A percentile compares a stretch with the other conserved stretches of the same genome.
Conservation (phyloP, 1,140 invertebrate genomes). For the Spodoptera litura region DNA sequence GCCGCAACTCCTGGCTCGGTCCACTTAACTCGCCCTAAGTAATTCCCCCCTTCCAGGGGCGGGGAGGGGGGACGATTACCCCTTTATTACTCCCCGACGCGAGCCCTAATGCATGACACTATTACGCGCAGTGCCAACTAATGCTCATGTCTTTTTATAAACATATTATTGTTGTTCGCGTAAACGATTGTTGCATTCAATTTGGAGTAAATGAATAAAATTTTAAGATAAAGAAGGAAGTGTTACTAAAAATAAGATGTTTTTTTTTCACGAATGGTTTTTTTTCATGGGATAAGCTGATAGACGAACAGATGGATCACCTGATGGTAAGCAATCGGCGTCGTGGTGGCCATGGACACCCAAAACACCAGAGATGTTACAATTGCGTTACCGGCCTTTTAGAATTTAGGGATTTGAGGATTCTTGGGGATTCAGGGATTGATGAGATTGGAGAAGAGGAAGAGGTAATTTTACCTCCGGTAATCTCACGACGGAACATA, state of each 20-base stretch:
- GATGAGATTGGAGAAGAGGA: too few species aligned
- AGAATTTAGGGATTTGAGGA: too few species aligned
- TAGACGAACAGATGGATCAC: too few species aligned
- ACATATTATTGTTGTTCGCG: slow-evolving; percentile 66
- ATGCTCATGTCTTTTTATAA: slow-evolving; percentile 75
- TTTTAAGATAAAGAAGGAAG: background rate
- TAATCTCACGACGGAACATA: too few species aligned
- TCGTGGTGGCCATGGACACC: too few species aligned
- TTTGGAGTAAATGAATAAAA: background rate
- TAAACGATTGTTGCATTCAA: slow-evolving; percentile 13
- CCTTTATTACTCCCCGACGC: slow-evolving; percentile 75
- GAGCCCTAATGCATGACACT: slow-evolving; percentile 78
- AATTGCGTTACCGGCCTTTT: too few species aligned
- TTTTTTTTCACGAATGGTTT: too few species aligned
- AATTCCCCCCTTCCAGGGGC: slow-evolving; percentile 58
- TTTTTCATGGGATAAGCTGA: too few species aligned
- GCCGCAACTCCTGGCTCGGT: slow-evolving; percentile 49
- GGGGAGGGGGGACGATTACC: slow-evolving; percentile 72
- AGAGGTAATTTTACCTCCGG: too few species aligned
- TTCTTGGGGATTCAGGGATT: too few species aligned
- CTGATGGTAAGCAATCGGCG: too few species aligned
- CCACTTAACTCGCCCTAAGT: slow-evolving; percentile 56
- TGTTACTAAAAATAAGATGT: background rate
- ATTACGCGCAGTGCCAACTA: slow-evolving; percentile 76
- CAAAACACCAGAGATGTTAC: too few species aligned